Evolutionary conservation across 2,888 invertebrate genomes (phyloP).

Genomic region (Agrotis exclamationis): DNA sequence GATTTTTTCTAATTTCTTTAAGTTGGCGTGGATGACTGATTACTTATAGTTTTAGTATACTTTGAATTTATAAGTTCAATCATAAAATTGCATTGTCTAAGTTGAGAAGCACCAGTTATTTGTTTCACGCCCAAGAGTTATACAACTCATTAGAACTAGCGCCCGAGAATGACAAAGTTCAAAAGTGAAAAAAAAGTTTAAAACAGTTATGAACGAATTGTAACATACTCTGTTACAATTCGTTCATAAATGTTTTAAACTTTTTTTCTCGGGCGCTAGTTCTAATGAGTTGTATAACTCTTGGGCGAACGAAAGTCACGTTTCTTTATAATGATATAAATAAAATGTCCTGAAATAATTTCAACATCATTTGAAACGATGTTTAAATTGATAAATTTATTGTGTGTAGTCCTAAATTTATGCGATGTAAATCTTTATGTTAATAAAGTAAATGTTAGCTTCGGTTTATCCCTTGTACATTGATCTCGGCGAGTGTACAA

Average conservation of each 20-base stretch:
- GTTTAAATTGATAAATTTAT: constrained; percentile 59
- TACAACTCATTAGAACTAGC: constrained; percentile 52
- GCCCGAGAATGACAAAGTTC: constrained; percentile 30
- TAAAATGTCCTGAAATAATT: constrained; percentile 38
- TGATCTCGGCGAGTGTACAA: constrained; percentile 67
- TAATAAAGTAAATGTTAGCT: constrained; percentile 65
- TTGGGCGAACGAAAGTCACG: constrained; percentile 33
- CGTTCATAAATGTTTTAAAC: too few relatives aligned
- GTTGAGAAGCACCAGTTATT: constrained; percentile 39
- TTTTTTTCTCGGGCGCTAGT: too few relatives aligned
- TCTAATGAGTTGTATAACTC: too few relatives aligned
- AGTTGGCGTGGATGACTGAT: constrained; percentile 1
- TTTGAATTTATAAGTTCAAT: constrained; percentile 37
- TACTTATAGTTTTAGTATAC: constrained; percentile 6
- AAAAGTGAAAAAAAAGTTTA: constrained; percentile 42
- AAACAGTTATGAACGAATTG: constrained; percentile 36
- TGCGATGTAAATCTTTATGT: constrained; percentile 68
- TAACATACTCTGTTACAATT: too few relatives aligned
- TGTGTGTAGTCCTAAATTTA: constrained; percentile 59
- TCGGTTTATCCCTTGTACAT: constrained; percentile 65
- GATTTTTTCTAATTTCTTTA: constrained; percentile 2
- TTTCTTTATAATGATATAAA: constrained; percentile 37
- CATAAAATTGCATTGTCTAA: constrained; percentile 39
- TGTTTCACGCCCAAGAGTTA: constrained; percentile 51
- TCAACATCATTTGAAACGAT: constrained; percentile 35